Base-by-base conservation (phyloP, 2,797 vertebrate genomes). In the Artibeus lituratus region DNA sequence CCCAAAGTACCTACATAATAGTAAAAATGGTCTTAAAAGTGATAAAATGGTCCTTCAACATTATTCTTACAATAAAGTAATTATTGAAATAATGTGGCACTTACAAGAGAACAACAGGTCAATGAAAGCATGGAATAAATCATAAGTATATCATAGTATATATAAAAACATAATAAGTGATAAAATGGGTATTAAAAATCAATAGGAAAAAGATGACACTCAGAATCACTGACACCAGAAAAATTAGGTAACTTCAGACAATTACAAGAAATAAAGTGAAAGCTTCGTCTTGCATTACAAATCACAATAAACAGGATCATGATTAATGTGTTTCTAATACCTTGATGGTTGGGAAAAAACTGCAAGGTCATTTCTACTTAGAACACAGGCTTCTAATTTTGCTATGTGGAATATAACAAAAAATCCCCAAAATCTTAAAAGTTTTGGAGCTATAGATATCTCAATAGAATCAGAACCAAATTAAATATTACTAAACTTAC, bases 181-280 rank as follows among this genome's bases (percentile, higher is more conserved):
- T 47, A 24, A 94, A 89, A 94, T 32, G 21, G 9, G 9, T 62
- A 76, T 42, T 32, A 57, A 51, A 91, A 70, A 76, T 77, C 70
- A 62, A 84, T 8, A 95, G 12, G 10, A 90, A 91, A 81, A 44
- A 8, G 91, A 93, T 16, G 11, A 83, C 19, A 81, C 7, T 19
- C n/a, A 39, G 19, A 90, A 62, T 53, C 22, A 73, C 0, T 82
- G 22, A 87, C 4, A 91, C 15, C 59, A 77, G 78, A 10, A 95
- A 82, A 95, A 88, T 32, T 32, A 95, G 21, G 9, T 32, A 89
- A 86, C 47, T 95, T 96, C 65, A 84, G 15, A 76, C n/a, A 94
- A 80, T 6, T 3, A 0, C 57, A 24, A 44, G n/a, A 95, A 95
- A 91, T 67, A 29, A 85, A 91, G 7, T 81, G 6, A 77, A 94